Evolutionary conservation across 2,888 invertebrate species (phyloP), one percentile per base, ranked within the genome.

Genomic region (Sturmia bella): DNA sequence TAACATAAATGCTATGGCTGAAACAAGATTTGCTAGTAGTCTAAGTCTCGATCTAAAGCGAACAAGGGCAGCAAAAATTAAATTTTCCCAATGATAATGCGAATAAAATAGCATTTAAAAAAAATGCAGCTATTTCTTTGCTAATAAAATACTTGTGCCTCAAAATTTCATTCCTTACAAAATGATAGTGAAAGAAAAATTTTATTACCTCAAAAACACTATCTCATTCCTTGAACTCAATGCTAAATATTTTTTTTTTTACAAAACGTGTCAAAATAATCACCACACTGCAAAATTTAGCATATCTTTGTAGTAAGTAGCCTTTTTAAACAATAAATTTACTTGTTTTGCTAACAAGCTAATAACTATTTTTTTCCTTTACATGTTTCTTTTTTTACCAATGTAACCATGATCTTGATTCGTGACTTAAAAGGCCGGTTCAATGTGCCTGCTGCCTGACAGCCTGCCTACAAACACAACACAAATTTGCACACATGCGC

Each of bases 331-430:
- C 73, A 73, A 39, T 43, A 61, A 39, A 50, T 64, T 54, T 52
- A 24, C 45, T 43, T 66, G 39, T 61, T 43, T 66, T 50, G 24
- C 50, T 64, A 19, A 24, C 21, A 50, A 79, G 61, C 45, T 39
- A 68, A 54, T 64, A 50, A 37, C 64, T 48, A 70, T 6, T 56
- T 45, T 39, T 70, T 17, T 27, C n/a, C 9, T 48, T 64, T 45
- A 32, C 32, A 32, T 32, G 32, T 32, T 32, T 32, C 32, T 32
- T 32, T 32, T 11, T 63, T 70, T 32, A 17, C 24, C 64, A 70
- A 63, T 56, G 61, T 84, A 85, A 76, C 85, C 86, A 83, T 86
- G 85, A 86, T 86, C 85, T 86, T 86, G 86, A 84, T 85, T 85
- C 85, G 85, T 85, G 85, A 85, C 84, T 85, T 50, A 69, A 78